Evolutionary conservation across 2,113 vertebrate genomes (phyloP), one percentile per base, ranked within the genome.

Genomic region (Globicephala melas): DNA sequence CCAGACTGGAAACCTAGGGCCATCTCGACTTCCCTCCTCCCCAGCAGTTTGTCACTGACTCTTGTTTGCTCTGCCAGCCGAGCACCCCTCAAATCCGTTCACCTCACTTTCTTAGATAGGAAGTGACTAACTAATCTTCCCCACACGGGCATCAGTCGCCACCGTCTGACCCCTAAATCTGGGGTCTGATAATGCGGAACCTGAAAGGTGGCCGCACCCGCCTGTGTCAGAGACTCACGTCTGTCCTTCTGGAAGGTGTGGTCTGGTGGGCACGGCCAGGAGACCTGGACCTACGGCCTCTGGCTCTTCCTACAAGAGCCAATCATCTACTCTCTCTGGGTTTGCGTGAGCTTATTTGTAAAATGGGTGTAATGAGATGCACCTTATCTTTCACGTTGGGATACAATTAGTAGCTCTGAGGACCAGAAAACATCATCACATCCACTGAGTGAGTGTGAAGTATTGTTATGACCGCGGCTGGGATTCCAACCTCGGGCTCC

Each of bases 111-210:
- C 82, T 76, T 68, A 74, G 62, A 38, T 36, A 38, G 36, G 41
- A 47, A 47, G 31, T 38, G 41, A 81, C 38, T 38, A 67, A 47
- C 14, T 8, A 83, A 97, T 18, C 76, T 9, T 41, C 26, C 36
- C 21, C 4, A 44, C 0, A 0, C 23, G 23, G 60, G 47, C 23
- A 10, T 53, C 63, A 7, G 53, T 31, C 14, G 28, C 13, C 2
- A 0, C 21, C 33, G 12, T 31, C 83, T 8, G 73, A 65, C 47
- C 7, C 71, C 77, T 89, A 38, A 84, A 28, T n/a, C 58, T 71
- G 73, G 79, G 62, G 26, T 65, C 36, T 65, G 33, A 58, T 36
- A 2, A 23, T 77, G 14, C 3, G 25, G 15, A 80, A 53, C 47
- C 20, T 41, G 58, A 41, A 47, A 63, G 79, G 38, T 6, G 5